Conservation (phyloP, 2,888 invertebrate genomes). For the Athalia cordata region DNA sequence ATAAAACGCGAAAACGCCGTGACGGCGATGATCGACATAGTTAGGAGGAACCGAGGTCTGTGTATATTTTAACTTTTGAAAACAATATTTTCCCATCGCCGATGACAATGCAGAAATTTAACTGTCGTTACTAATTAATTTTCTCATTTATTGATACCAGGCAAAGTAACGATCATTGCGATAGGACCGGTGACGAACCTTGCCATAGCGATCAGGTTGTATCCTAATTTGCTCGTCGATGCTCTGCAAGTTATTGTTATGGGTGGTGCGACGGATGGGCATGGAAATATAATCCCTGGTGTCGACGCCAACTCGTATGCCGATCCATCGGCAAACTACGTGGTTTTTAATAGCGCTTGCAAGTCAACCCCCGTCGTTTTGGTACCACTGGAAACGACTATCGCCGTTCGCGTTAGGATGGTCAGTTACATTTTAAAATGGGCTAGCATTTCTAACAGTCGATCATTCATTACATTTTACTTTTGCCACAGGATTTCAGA, state of each 20-base stretch:
- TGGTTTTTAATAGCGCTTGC: slow-evolving; percentile 73
- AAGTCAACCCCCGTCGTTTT: slow-evolving; percentile 69
- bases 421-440: slow-evolving; percentile 54
- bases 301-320: slow-evolving; percentile 78
- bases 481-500: slow-evolving; percentile 57
- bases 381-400: slow-evolving; percentile 75
- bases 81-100: neutral
- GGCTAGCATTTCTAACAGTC: neutral
- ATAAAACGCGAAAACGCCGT: slow-evolving; percentile 71
- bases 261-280: slow-evolving; percentile 67
- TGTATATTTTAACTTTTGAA: neutral
- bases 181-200: slow-evolving; percentile 77
- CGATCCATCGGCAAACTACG: slow-evolving; percentile 78
- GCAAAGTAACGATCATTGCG: slow-evolving; percentile 67
- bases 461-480: neutral
- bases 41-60: slow-evolving; percentile 64
- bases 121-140: neutral
- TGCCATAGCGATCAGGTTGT: slow-evolving; percentile 74
- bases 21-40: slow-evolving; percentile 70
- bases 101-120: too few species aligned
- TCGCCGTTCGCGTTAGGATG: slow-evolving; percentile 52
- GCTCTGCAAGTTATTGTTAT: slow-evolving; percentile 66
- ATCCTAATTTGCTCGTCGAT: slow-evolving; percentile 62
- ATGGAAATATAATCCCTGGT: slow-evolving; percentile 68
- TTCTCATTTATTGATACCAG: slow-evolving; percentile 54